Percentiles rank a stretch among this genome's conserved stretches.
Evolutionary conservation across 2,888 invertebrate species (phyloP).

Genomic region (Ariolimax columbianus): DNA sequence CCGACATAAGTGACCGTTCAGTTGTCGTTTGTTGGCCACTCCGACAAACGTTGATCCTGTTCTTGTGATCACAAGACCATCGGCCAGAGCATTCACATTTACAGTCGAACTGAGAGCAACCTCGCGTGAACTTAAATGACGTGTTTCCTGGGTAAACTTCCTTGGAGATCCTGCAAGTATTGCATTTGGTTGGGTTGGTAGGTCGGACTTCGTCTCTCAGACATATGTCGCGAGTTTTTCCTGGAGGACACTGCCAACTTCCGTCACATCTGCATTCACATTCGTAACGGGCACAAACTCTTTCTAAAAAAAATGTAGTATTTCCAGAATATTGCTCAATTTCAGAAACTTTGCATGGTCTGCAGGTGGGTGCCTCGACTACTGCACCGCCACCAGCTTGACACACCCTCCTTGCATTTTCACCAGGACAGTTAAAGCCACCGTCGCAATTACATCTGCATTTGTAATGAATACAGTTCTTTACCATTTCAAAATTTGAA

Average conservation of each 20-base stretch:
- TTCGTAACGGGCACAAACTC: slow-evolving; percentile 66
- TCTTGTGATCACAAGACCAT: slow-evolving; percentile 55
- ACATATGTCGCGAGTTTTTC: slow-evolving; percentile 62
- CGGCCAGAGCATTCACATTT: slow-evolving; percentile 56
- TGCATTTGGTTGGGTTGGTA: slow-evolving; percentile 52
- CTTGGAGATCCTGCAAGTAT: slow-evolving; percentile 62
- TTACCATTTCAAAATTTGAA: slow-evolving; percentile 63
- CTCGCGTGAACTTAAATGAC: slow-evolving; percentile 60
- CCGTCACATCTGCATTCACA: slow-evolving; percentile 72
- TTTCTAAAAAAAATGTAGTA: slow-evolving; percentile 61
- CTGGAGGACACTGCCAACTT: slow-evolving; percentile 68
- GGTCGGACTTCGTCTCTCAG: background rate
- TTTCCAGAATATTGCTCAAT: slow-evolving; percentile 59
- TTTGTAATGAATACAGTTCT: slow-evolving; percentile 68
- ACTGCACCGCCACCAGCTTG: background rate
- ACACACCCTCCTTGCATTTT: slow-evolving; percentile 62
- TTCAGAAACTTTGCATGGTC: slow-evolving; percentile 52
- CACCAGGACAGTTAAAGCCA: slow-evolving; percentile 67
- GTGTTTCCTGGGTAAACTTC: slow-evolving; percentile 59
- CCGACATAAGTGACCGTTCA: background rate
- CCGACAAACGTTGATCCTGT: slow-evolving; percentile 53
- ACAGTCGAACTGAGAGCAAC: slow-evolving; percentile 60
- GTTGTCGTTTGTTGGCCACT: background rate
- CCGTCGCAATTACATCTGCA: slow-evolving; percentile 72
- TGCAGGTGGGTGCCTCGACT: slow-evolving; percentile 27